These are phyloP conservation scores for Gephyroberyx darwinii DNA, from an alignment of 2,797 vertebrate genomes.

Conservation along the genomic window DNA sequence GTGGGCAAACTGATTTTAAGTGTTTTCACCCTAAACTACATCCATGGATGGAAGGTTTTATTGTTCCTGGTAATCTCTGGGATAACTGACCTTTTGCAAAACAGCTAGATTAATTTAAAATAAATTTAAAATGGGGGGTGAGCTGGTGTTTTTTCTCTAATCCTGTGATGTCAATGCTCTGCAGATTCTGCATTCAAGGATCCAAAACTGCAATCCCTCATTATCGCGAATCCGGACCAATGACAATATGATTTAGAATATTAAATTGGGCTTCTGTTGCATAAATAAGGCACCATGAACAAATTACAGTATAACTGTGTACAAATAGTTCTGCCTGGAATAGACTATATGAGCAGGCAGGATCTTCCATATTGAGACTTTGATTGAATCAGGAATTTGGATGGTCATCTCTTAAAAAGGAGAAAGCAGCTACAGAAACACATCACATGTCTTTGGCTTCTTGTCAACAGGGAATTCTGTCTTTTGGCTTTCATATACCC, in stretches of 20 bases:
- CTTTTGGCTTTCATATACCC: not conserved
- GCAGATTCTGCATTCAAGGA: conserved; percentile 33
- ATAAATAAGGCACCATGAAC: conserved; percentile 45
- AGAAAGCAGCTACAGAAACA: conserved; percentile 3
- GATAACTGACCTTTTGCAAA: too few relatives aligned
- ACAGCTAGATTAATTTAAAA: not conserved
- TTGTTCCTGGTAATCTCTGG: not conserved
- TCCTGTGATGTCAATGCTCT: conserved; percentile 9
- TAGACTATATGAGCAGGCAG: conserved; percentile 29
- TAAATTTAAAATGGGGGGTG: not conserved
- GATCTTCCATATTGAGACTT: conserved; percentile 52
- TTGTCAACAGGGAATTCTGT: conserved; percentile 40
- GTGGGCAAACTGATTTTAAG: too few relatives aligned
- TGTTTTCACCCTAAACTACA: not conserved
- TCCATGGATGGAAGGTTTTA: not conserved
- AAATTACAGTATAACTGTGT: conserved; percentile 29
- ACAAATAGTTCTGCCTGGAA: conserved; percentile 18
- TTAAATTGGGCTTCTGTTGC: conserved; percentile 52
- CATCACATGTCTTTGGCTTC: conserved; percentile 22
- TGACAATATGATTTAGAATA: conserved; percentile 66
- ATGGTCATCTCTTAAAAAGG: conserved; percentile 28
- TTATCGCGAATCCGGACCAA: conserved; percentile 59
- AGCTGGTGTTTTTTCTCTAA: conserved; percentile 29
- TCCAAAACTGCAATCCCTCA: conserved; percentile 52
- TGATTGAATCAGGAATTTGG: conserved; percentile 27